Evolutionary conservation across 2,888 invertebrate genomes (phyloP).

Genomic region (Clusia tigrina): DNA sequence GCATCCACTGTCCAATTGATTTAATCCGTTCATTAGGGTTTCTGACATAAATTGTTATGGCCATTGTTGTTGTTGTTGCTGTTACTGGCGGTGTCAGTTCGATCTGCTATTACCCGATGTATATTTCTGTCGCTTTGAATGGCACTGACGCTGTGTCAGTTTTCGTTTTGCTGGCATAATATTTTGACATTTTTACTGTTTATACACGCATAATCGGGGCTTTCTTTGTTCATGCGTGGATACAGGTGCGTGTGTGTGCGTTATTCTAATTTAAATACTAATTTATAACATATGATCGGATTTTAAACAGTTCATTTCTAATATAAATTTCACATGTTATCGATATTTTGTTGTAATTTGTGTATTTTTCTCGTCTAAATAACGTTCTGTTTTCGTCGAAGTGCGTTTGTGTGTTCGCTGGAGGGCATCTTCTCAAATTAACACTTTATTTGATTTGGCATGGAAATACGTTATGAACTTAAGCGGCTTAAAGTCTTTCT

Average conservation of each 20-base stretch:
- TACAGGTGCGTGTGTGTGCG: too few relatives aligned
- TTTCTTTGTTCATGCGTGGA: conserved; percentile 27
- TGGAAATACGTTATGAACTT: neutral
- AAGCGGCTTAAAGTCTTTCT: neutral
- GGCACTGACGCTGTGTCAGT: conserved; percentile 44
- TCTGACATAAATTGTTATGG: conserved; percentile 52
- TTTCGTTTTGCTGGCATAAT: conserved; percentile 43
- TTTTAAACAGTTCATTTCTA: conserved; percentile 48
- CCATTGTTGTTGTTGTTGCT: conserved; percentile 40
- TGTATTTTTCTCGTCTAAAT: conserved; percentile 19
- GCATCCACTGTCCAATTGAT: conserved; percentile 42
- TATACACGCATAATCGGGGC: conserved; percentile 42
- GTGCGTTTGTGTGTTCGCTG: too few relatives aligned
- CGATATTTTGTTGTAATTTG: conserved; percentile 31
- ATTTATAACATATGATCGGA: conserved; percentile 50
- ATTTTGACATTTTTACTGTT: conserved; percentile 56
- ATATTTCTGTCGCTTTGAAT: conserved; percentile 25
- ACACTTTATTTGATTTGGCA: conserved; percentile 44
- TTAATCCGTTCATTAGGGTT: conserved; percentile 59
- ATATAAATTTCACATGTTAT: conserved; percentile 34
- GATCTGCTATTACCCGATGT: too few relatives aligned
- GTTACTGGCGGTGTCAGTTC: conserved; percentile 11
- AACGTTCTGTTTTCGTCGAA: too few relatives aligned
- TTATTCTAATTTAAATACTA: conserved; percentile 51
- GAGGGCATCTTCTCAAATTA: conserved; percentile 43